phyloP scores from a whole-genome alignment of 2,797 vertebrate species.

The Crocodylus rhombifer region DNA sequence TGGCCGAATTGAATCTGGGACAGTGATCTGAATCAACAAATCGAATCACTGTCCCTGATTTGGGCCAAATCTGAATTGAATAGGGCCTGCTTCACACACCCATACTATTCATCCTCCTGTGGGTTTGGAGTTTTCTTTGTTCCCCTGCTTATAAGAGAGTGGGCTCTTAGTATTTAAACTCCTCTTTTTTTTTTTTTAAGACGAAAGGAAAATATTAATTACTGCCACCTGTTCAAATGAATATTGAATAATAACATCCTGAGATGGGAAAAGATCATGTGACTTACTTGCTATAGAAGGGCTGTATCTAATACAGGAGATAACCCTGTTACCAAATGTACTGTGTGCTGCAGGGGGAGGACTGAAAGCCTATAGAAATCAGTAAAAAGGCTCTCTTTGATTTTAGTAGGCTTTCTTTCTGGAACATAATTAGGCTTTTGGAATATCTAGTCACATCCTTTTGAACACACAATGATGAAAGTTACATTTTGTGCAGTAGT shows the following conservation, averaged over 20 bases:
- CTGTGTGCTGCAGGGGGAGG: neutral
- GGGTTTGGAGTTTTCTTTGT: neutral
- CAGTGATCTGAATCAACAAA: too few relatives aligned
- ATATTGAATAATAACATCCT: neutral
- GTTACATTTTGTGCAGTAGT: neutral
- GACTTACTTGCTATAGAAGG: neutral
- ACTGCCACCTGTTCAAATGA: slow-evolving; percentile 1
- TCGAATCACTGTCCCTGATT: too few relatives aligned
- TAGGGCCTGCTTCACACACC: too few relatives aligned
- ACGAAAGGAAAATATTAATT: slow-evolving; percentile 11
- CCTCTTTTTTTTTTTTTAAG: neutral
- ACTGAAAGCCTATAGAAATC: neutral
- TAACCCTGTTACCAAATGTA: neutral
- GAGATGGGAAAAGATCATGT: neutral
- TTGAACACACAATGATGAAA: neutral
- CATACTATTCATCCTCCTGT: neutral
- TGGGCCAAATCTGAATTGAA: too few relatives aligned
- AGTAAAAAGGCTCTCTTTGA: neutral
- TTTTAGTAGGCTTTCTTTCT: neutral
- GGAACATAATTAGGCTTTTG: neutral
- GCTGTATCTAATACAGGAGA: neutral
- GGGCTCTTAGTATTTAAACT: slow-evolving; percentile 1
- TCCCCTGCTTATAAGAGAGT: neutral
- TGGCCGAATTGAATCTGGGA: too few relatives aligned
- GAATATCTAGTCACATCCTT: neutral